A percentile compares a stretch with the other conserved stretches of the same genome.
Conservation (phyloP, 1,140 invertebrate species). For the Hydropsyche tenuis region DNA sequence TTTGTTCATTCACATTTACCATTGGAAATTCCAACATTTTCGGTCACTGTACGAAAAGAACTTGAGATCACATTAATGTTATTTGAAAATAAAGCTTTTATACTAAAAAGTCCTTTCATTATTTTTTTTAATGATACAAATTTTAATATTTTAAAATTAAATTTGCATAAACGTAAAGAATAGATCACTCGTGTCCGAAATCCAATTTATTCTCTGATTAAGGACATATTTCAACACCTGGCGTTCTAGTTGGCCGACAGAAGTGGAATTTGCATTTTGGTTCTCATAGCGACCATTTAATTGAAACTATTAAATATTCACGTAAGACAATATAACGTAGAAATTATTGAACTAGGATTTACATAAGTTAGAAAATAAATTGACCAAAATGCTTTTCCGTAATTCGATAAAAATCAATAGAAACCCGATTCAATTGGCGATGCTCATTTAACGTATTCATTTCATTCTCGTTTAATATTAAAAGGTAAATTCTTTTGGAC, state of each 20-base stretch:
- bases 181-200: neutral
- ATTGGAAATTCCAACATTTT: too few relatives aligned
- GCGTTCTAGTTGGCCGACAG: neutral
- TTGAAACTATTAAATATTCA: constrained; percentile 25
- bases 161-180: neutral
- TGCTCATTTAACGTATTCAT: too few relatives aligned
- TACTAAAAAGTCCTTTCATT: too few relatives aligned
- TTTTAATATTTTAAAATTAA: neutral
- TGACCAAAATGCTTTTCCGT: too few relatives aligned
- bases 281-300: neutral
- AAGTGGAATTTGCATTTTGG: constrained; percentile 7
- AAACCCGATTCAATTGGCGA: too few relatives aligned
- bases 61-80: too few relatives aligned
- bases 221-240: constrained; percentile 15
- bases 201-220: constrained; percentile 16
- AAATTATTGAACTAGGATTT: neutral
- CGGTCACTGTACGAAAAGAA: too few relatives aligned
- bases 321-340: neutral
- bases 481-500: too few relatives aligned
- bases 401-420: too few relatives aligned
- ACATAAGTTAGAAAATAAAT: neutral
- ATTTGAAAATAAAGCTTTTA: too few relatives aligned
- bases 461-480: too few relatives aligned
- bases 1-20: constrained; percentile 3
- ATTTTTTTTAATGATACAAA: too few relatives aligned